Conservation (phyloP, 2,113 vertebrate genomes). For the Tragelaphus imberbis region DNA sequence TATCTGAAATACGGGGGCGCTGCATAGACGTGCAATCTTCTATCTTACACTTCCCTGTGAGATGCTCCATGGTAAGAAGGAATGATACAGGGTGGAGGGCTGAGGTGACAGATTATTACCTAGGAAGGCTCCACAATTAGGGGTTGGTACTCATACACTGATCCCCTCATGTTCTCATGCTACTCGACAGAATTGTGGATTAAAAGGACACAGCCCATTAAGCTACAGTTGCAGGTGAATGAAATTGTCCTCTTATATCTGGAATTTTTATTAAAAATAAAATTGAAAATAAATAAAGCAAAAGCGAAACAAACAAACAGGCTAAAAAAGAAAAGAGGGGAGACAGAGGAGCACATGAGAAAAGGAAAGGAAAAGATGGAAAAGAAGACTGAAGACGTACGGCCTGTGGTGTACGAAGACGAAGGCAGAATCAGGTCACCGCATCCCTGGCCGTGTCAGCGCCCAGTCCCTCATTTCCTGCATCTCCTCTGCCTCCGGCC, state of each 20-base stretch:
- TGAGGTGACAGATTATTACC: rapidly evolving
- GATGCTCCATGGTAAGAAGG: background rate
- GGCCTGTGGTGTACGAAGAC: too few relatives aligned
- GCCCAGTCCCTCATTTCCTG: rapidly evolving
- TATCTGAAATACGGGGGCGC: background rate
- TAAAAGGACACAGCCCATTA: background rate
- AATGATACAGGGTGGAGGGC: rapidly evolving
- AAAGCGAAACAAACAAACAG: background rate
- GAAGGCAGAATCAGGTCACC: too few relatives aligned
- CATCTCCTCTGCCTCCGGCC: background rate
- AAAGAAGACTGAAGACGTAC: rapidly evolving
- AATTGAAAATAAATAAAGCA: background rate
- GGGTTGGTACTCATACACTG: rapidly evolving
- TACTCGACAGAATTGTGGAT: background rate
- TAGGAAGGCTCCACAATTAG: background rate
- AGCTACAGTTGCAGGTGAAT: background rate
- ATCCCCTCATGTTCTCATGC: too few relatives aligned
- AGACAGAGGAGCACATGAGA: background rate
- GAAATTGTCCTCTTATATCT: background rate
- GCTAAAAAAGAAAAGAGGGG: background rate
- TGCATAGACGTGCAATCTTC: background rate
- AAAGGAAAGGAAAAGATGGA: too few relatives aligned
- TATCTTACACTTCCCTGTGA: background rate
- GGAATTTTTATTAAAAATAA: background rate
- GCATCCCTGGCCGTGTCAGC: rapidly evolving